Conservation (phyloP, 2,888 invertebrate species). For the Nephrotoma flavescens region DNA sequence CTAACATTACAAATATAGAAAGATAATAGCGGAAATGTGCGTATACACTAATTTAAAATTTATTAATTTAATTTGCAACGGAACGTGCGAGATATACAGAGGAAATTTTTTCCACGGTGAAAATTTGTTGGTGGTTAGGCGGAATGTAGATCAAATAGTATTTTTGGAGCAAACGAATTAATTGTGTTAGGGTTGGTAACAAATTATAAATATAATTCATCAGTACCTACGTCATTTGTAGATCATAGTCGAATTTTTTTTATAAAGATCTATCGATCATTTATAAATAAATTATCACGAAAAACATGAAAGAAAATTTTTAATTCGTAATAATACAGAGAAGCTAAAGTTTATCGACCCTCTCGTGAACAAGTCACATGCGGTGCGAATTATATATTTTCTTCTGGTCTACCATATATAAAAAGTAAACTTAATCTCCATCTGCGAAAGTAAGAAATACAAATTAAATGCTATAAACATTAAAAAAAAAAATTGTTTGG, state of each 20-base stretch:
- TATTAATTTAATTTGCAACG: neutral
- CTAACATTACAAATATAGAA: neutral
- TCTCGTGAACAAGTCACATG: neutral
- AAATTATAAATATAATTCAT: neutral
- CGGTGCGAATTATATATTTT: neutral
- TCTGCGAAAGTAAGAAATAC: neutral
- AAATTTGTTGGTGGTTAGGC: too few relatives aligned
- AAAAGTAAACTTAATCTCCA: neutral
- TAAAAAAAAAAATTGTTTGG: neutral
- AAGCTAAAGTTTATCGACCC: neutral
- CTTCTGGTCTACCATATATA: neutral
- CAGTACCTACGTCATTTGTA: neutral
- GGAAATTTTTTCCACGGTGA: neutral
- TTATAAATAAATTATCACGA: neutral
- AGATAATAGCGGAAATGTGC: neutral
- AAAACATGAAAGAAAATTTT: neutral
- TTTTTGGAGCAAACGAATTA: neutral
- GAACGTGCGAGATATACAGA: neutral
- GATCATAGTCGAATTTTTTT: neutral
- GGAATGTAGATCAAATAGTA: neutral
- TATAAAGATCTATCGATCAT: too few relatives aligned
- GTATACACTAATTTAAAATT: neutral
- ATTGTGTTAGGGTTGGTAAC: neutral
- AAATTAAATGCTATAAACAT: neutral
- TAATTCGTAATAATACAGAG: neutral